Conservation (phyloP, 2,113 vertebrate species). For the Chloebia gouldiae region DNA sequence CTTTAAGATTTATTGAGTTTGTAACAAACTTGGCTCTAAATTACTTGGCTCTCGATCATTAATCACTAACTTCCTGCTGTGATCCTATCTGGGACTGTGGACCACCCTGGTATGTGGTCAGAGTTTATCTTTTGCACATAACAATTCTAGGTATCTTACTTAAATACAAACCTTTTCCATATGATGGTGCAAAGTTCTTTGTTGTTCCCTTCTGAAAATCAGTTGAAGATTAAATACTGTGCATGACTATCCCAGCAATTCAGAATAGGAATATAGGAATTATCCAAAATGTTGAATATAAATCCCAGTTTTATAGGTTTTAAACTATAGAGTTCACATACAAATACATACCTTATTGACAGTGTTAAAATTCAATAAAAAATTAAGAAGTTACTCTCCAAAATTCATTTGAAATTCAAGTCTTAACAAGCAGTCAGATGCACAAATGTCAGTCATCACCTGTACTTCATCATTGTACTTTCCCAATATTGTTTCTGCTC, state of each 20-base stretch:
- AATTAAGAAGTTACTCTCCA: not conserved
- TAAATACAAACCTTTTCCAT: not conserved
- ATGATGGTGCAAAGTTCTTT: not conserved
- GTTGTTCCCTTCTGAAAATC: not conserved
- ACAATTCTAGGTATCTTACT: not conserved
- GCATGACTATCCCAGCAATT: not conserved
- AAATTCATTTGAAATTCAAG: not conserved
- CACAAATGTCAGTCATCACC: not conserved
- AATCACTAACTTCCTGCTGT: conserved; percentile 30
- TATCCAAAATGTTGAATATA: not conserved
- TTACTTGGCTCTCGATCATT: not conserved
- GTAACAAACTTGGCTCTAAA: not conserved
- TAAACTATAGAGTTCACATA: not conserved
- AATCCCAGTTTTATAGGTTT: not conserved
- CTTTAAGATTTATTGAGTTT: conserved; percentile 41
- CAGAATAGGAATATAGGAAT: not conserved
- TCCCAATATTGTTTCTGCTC: not conserved
- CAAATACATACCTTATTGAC: not conserved
- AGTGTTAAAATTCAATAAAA: not conserved
- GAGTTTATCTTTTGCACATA: not conserved
- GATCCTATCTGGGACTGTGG: not conserved
- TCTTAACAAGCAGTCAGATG: not conserved
- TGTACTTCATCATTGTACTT: not conserved
- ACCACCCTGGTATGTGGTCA: not conserved
- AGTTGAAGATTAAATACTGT: not conserved